Base-by-base conservation (phyloP, 2,888 invertebrate species). In the Brenthis daphne region DNA sequence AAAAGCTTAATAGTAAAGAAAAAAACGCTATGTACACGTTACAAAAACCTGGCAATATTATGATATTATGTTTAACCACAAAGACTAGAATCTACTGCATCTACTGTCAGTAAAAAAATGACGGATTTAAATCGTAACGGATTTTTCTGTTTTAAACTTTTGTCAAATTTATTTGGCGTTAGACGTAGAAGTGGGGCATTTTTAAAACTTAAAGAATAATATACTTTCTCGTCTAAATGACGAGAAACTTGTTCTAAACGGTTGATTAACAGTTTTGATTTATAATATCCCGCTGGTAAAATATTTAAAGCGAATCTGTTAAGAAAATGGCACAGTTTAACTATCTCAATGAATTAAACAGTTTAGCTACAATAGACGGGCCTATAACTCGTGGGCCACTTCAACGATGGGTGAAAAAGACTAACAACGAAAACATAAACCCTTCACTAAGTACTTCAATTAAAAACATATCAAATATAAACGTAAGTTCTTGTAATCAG, bases 321-420 rank as follows among this genome's bases (percentile, higher is more conserved):
- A 37, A 69, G 74, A 82, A 67, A 74, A 97, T 97, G 97, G 94
- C 96, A 57, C 96, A 97, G 80, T 95, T 97, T 80, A 96, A 95
- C 81, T 97, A 95, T 85, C 92, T 96, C 76, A 96, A 96, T 85
- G 97, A 97, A 87, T 91, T 97, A 72, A 96, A 96, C 77, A 96
- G 94, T 91, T 93, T 96, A 68, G 92, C 96, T 29, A 95, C 95
- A 70, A 94, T 97, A 94, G 97, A 97, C 77, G 96, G 97, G 0
- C 96, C 96, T 50, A 92, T 97, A 78, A 95, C 95, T 12, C 95
- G 95, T 78, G 97, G 97, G 0, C 97, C 97, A 20, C 87, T 94
- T 57, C 96, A 97, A 48, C 93, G 97, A 65, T 97, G 96, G 96
- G 96, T 96, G 77, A 96, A 95, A 79, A 96, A 95, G 80, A 95